These are phyloP conservation scores for Columba guinea DNA, from an alignment of 2,797 vertebrate genomes.

Conservation along the genomic window DNA sequence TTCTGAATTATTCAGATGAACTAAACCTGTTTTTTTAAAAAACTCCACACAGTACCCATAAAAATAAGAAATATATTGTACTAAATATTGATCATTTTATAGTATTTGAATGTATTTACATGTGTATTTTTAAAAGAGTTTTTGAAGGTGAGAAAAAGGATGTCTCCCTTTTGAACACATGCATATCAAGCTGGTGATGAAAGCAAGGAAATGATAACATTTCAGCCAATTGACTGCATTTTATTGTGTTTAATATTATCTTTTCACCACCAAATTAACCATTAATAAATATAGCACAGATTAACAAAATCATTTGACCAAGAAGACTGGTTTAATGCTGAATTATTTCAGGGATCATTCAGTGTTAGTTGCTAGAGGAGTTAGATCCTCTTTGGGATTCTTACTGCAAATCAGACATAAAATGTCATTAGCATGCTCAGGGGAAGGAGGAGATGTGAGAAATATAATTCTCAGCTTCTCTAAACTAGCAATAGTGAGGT, in stretches of 20 bases:
- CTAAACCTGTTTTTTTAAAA: background rate
- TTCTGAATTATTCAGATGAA: background rate
- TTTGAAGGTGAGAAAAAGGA: background rate
- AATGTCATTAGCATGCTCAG: background rate
- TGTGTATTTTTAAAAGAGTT: background rate
- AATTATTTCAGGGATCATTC: background rate
- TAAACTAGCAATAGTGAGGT: background rate
- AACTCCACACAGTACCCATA: background rate
- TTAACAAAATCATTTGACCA: background rate
- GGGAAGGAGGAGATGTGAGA: background rate
- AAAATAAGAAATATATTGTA: background rate
- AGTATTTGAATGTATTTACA: background rate
- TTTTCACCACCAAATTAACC: background rate
- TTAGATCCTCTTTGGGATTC: background rate
- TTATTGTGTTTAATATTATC: background rate
- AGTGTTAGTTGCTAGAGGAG: background rate
- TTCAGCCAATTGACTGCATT: background rate
- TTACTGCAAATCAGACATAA: background rate
- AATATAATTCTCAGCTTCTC: background rate
- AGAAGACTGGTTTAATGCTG: background rate
- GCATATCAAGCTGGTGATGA: background rate
- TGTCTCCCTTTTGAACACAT: background rate
- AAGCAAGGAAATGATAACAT: background rate
- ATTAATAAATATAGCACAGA: background rate
- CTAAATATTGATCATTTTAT: background rate